Conservation (phyloP, 2,888 invertebrate species). For the Sphecodes monilicornis region DNA sequence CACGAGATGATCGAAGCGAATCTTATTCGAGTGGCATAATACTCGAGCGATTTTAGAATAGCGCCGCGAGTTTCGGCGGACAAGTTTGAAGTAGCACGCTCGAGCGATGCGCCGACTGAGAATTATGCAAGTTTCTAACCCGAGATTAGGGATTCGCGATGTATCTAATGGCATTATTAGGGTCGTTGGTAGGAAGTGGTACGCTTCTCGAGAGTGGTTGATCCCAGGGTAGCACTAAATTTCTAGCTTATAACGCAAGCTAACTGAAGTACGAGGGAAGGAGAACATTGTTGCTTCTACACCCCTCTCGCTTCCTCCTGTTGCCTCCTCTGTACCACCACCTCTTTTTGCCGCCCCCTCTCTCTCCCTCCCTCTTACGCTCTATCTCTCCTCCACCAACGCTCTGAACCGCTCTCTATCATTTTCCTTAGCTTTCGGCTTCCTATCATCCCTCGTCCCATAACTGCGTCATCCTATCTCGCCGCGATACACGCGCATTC, state of each 20-base stretch:
- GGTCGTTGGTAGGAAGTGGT: slow-evolving; percentile 78
- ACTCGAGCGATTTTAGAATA: slow-evolving; percentile 56
- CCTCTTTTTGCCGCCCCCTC: slow-evolving; percentile 16
- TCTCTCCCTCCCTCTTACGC: neutral
- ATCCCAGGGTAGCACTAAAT: slow-evolving; percentile 81
- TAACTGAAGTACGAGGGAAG: slow-evolving; percentile 72
- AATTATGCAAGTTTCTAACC: slow-evolving; percentile 74
- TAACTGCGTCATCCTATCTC: slow-evolving; percentile 17
- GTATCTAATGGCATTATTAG: slow-evolving; percentile 82
- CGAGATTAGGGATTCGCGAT: slow-evolving; percentile 80
- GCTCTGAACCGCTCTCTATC: neutral
- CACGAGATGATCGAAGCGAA: slow-evolving; percentile 9
- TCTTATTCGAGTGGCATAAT: slow-evolving; percentile 38
- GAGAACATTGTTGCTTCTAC: slow-evolving; percentile 70
- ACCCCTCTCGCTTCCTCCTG: slow-evolving; percentile 36
- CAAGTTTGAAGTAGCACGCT: slow-evolving; percentile 67
- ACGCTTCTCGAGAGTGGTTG: slow-evolving; percentile 76
- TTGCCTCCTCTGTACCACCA: slow-evolving; percentile 2
- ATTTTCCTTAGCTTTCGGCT: slow-evolving; percentile 24
- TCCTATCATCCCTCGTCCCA: slow-evolving; percentile 20
- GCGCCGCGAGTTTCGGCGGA: slow-evolving; percentile 54
- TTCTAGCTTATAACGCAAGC: slow-evolving; percentile 79
- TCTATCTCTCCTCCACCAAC: neutral
- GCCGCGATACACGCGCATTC: slow-evolving; percentile 43
- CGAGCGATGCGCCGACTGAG: slow-evolving; percentile 65